Base-by-base conservation (phyloP, 2,888 invertebrate species). In the Chromoteleia sp. region DNA sequence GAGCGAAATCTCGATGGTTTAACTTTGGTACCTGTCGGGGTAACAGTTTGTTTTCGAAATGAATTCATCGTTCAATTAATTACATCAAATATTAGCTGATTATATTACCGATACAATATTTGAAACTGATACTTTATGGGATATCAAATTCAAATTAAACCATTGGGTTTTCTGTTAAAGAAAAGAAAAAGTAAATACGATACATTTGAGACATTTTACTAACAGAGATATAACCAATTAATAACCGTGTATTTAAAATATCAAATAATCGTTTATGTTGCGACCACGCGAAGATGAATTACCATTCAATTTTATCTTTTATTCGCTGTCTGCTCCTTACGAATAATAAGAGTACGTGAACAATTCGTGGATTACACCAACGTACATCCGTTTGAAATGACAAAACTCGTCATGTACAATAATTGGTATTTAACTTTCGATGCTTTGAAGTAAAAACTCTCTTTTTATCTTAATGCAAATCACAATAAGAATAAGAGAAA, bases 241-340 rank as follows among this genome's bases (percentile, higher is more conserved):
- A n/a, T n/a, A n/a, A n/a, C n/a, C n/a, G n/a, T n/a, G n/a, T n/a
- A n/a, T n/a, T n/a, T n/a, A n/a, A n/a, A n/a, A n/a, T n/a, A n/a
- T n/a, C n/a, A n/a, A n/a, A n/a, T n/a, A n/a, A n/a, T n/a, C n/a
- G n/a, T n/a, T n/a, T n/a, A n/a, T n/a, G n/a, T n/a, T n/a, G n/a
- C n/a, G n/a, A n/a, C n/a, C n/a, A n/a, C n/a, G n/a, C n/a, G n/a
- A n/a, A n/a, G n/a, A n/a, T n/a, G n/a, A n/a, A n/a, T n/a, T n/a
- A n/a, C n/a, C n/a, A n/a, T n/a, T n/a, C n/a, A n/a, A n/a, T n/a
- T n/a, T n/a, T n/a, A n/a, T n/a, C 19, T 36, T 48, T 59, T 29
- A 43, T 41, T 41, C 61, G 61, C 73, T 73, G 73, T 63, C 61
- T 73, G 73, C 73, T 73, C 73, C 73, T 73, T 73, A 54, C 29